Percentiles rank a stretch among this genome's conserved stretches.
Evolutionary conservation across 2,113 vertebrate species (phyloP).

Genomic region (Myxocyprinus asiaticus): DNA sequence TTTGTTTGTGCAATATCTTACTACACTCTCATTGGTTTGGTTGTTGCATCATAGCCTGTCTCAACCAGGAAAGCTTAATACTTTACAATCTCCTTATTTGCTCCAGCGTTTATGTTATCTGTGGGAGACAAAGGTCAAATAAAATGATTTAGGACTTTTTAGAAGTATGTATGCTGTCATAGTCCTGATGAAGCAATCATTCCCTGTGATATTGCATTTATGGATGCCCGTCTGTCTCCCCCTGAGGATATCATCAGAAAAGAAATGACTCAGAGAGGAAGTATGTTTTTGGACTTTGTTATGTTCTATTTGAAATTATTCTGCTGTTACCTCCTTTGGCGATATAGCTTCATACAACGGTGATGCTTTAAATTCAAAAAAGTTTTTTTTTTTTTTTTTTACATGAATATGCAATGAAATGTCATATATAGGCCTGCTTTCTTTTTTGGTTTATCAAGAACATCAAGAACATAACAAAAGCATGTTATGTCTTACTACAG

Average conservation of each 20-base stretch:
- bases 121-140: not conserved
- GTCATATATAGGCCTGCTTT: not conserved
- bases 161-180: not conserved
- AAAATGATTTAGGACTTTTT: not conserved
- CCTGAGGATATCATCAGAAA: constrained; percentile 4
- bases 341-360: not conserved
- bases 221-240: not conserved
- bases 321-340: not conserved
- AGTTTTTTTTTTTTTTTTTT: no score
- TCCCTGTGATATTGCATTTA: not conserved
- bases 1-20: not conserved
- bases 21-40: no score
- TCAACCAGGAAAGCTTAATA: not conserved
- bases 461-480: not conserved
- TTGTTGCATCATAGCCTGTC: no score
- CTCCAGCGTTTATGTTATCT: not conserved
- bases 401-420: not conserved
- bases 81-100: not conserved
- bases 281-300: constrained; percentile 7
- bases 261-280: constrained; percentile 11
- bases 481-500: not conserved
- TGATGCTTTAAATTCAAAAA: not conserved
- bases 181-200: not conserved
- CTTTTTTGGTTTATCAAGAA: not conserved
- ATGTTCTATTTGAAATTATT: not conserved